Evolutionary conservation across 2,888 invertebrate species (phyloP).

Genomic region (Zele albiditarsus): DNA sequence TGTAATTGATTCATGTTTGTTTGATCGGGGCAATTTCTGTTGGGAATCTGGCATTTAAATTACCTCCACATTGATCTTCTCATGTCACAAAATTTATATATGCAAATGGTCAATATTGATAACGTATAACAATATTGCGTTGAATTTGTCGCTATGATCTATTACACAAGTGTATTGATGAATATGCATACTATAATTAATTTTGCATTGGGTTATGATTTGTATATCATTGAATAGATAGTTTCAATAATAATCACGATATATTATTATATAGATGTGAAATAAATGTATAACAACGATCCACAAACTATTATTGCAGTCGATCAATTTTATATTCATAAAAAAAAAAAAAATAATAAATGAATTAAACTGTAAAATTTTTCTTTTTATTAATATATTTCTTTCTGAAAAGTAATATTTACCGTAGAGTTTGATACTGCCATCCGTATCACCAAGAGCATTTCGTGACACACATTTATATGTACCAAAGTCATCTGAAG

Average conservation of each 20-base stretch:
- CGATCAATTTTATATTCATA: not conserved
- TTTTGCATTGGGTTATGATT: not conserved
- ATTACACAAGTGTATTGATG: not conserved
- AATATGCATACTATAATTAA: not conserved
- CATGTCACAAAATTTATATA: not conserved
- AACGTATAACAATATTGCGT: not conserved
- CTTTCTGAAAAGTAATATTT: constrained; percentile 59
- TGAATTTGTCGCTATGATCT: not conserved
- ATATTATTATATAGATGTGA: too few species aligned
- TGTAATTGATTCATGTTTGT: not conserved
- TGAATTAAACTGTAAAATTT: not conserved
- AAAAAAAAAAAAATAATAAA: not conserved
- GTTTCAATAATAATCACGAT: not conserved
- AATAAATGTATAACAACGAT: too few species aligned
- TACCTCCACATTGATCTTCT: not conserved
- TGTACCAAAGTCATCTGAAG: constrained; percentile 72
- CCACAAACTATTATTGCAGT: too few species aligned
- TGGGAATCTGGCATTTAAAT: not conserved
- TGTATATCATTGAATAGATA: constrained; percentile 8
- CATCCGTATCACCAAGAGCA: constrained; percentile 75
- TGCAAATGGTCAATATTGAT: not conserved
- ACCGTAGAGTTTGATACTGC: constrained; percentile 75
- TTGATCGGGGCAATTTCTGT: not conserved
- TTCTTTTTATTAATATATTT: constrained; percentile 8
- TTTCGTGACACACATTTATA: constrained; percentile 76